Evolutionary conservation across 2,113 vertebrate genomes (phyloP), one percentile per base, ranked within the genome.

Genomic region (Strigops habroptila): DNA sequence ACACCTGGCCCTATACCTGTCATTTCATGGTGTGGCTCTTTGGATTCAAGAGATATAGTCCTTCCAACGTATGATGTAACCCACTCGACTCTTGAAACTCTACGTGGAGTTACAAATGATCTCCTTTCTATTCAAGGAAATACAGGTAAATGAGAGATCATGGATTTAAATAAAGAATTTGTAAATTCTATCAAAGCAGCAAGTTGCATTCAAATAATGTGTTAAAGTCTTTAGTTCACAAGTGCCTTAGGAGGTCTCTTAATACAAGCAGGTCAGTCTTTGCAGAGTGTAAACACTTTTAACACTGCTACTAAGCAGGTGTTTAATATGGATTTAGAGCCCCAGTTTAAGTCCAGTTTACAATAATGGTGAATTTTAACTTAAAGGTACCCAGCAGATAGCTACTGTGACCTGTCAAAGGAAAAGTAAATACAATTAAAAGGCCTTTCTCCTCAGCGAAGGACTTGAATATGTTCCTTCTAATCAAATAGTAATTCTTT

Each of bases 71-170:
- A 99, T 19, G 98, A 99, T 91, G 97, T 99, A 96, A 99, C 98
- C 15, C 99, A 99, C 93, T 99, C 99, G 24, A 99, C 98, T 22
- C 97, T 99, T 76, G 99, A 99, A 98, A 98, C 98, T 30, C 97
- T 99, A 39, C 98, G 98, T 59, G 99, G 98, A 10, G 99, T 99
- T 75, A 99, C 99, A 69, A 99, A 98, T 24, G 99, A 99, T 95
- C 98, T 99, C 41, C 98, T 99, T 48, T 99, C 99, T 41, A 97
- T 99, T 95, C 99, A 99, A 82, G 99, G 99, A 88, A 98, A 99
- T 87, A 99, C 99, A 96, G 99, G 99, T 99, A 98, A 96, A 33
- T 59, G 39, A 30, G 63, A 75, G 52, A 68, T 19, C 1, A 4
- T 19, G 43, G 14, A 18, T 94, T 88, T 71, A 7, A 60, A 70